Evolutionary conservation across 2,113 vertebrate species (phyloP).

Genomic region (Corvus moneduloides): DNA sequence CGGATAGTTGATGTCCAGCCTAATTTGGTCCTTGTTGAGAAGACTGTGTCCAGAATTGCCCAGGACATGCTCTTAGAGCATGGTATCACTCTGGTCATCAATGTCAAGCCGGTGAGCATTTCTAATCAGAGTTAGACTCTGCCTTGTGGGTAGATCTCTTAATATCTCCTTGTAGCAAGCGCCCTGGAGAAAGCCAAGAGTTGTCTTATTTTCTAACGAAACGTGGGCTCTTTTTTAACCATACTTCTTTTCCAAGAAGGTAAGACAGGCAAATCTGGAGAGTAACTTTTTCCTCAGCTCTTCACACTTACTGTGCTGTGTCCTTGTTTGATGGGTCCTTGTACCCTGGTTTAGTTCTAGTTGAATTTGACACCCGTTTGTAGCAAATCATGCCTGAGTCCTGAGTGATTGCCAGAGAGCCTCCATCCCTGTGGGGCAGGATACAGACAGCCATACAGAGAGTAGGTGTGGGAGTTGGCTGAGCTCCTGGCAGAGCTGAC

Average conservation of each 20-base stretch:
- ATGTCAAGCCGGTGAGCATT: slow-evolving; percentile 91
- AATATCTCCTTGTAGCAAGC: not conserved
- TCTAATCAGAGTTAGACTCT: not conserved
- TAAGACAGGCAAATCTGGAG: not conserved
- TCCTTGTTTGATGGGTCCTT: not conserved
- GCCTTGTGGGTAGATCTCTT: not conserved
- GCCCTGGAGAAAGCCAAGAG: not conserved
- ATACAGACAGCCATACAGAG: not conserved
- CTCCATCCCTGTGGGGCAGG: not conserved
- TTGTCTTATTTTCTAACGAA: not conserved
- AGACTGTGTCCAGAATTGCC: slow-evolving; percentile 96
- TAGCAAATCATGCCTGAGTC: not conserved
- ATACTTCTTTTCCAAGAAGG: not conserved
- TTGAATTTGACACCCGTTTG: not conserved
- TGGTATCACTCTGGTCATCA: slow-evolving; percentile 95
- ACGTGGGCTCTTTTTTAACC: not conserved
- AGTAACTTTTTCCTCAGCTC: not conserved
- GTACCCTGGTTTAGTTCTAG: not conserved
- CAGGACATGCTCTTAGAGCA: slow-evolving; percentile 98
- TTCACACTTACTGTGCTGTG: not conserved
- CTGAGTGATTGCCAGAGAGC: not conserved
- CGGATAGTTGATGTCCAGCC: slow-evolving; percentile 95
- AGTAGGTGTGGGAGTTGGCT: not conserved
- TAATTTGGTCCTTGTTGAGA: slow-evolving; percentile 94
- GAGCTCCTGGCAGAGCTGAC: not conserved